phyloP scores from a whole-genome alignment of 2,113 vertebrate species.

The Ciconia stormi region DNA sequence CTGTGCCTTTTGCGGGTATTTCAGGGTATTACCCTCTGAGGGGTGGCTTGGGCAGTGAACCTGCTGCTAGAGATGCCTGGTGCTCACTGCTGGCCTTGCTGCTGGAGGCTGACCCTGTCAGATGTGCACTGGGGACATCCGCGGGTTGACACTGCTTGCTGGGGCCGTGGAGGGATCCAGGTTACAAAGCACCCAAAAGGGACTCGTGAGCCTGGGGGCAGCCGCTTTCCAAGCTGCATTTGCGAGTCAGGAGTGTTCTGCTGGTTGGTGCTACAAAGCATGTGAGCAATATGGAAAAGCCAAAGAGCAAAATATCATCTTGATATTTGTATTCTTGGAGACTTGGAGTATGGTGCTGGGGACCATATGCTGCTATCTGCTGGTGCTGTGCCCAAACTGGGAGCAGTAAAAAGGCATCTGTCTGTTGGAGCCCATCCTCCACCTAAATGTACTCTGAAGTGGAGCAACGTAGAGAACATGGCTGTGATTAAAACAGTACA shows the following conservation, averaged over 20 bases:
- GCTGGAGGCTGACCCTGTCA: background rate
- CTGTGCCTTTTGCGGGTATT: background rate
- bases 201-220: background rate
- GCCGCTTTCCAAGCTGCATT: background rate
- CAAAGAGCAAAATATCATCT: background rate
- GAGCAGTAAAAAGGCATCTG: constrained; percentile 15
- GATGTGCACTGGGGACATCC: background rate
- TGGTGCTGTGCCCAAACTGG: background rate
- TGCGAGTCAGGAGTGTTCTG: background rate
- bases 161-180: background rate
- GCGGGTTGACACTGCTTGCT: background rate
- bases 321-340: background rate
- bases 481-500: constrained; percentile 15
- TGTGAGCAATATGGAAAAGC: background rate
- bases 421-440: background rate
- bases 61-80: background rate
- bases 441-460: background rate
- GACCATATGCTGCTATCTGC: background rate
- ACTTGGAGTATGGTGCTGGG: background rate
- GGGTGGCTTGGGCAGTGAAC: background rate
- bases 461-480: background rate
- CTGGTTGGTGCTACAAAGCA: background rate
- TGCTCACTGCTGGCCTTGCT: background rate
- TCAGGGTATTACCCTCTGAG: background rate
- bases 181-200: background rate